phyloP scores from a whole-genome alignment of 2,888 invertebrate species.

The Limulus polyphemus region DNA sequence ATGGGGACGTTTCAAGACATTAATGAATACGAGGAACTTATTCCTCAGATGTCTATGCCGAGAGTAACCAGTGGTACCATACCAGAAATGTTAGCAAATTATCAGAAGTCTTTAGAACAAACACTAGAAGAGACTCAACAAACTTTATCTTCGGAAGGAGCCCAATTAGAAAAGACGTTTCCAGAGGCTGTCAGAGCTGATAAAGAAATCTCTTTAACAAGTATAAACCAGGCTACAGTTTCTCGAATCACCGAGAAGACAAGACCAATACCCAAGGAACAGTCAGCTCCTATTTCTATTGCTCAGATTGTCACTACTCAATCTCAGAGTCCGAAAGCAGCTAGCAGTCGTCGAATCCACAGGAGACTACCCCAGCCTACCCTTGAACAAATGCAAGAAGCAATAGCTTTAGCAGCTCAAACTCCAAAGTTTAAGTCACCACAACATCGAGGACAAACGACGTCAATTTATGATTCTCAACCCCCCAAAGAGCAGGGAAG shows the following conservation, averaged over 20 bases:
- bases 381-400: conserved; percentile 25
- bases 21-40: neutral
- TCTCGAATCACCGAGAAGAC: conserved; percentile 1
- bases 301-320: conserved; percentile 33
- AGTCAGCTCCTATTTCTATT: neutral
- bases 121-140: conserved; percentile 11
- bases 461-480: no score
- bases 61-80: conserved; percentile 27
- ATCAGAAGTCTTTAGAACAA: conserved; percentile 20
- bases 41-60: conserved; percentile 14
- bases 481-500: no score
- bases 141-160: neutral
- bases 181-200: neutral
- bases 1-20: conserved; percentile 22
- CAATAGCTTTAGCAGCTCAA: conserved; percentile 23
- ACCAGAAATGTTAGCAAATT: conserved; percentile 28
- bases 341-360: conserved; percentile 13
- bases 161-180: neutral
- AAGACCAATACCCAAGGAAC: conserved; percentile 3
- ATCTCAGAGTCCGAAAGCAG: conserved; percentile 12
- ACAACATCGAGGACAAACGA: no score
- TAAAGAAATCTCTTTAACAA: no score
- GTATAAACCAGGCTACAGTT: neutral
- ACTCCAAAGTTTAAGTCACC: conserved; percentile 3
- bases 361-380: conserved; percentile 25